phyloP scores from a whole-genome alignment of 2,888 invertebrate genomes.

The Apeira syringaria region DNA sequence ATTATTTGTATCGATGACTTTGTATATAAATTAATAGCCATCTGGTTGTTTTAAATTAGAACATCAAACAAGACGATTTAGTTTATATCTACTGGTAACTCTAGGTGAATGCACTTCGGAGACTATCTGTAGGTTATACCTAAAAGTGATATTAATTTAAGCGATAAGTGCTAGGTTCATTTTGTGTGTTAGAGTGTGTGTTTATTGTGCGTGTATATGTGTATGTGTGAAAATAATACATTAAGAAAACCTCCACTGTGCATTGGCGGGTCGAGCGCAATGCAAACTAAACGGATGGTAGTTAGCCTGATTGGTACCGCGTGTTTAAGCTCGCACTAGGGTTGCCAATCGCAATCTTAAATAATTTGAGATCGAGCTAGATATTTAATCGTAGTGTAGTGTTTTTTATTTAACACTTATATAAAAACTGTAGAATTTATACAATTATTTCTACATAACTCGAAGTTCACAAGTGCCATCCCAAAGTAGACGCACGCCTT shows the following conservation, averaged over 20 bases:
- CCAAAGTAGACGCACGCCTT: too few species aligned
- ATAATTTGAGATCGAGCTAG: too few species aligned
- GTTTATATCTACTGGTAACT: slow-evolving; percentile 34
- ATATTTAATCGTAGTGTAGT: too few species aligned
- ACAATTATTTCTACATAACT: too few species aligned
- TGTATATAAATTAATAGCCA: slow-evolving; percentile 33
- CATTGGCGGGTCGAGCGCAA: slow-evolving; percentile 38
- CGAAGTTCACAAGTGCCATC: too few species aligned
- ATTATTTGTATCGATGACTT: slow-evolving; percentile 25
- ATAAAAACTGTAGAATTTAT: too few species aligned
- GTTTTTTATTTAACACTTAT: too few species aligned
- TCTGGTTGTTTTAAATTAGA: slow-evolving; percentile 42
- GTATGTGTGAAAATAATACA: slow-evolving; percentile 26
- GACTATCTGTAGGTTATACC: slow-evolving; percentile 50
- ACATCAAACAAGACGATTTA: slow-evolving; percentile 37
- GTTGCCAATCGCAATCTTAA: too few species aligned
- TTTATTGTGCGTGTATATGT: slow-evolving; percentile 27
- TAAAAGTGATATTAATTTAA: slow-evolving; percentile 82
- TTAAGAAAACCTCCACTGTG: slow-evolving; percentile 18
- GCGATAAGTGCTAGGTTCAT: slow-evolving; percentile 70
- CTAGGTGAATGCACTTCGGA: slow-evolving; percentile 32
- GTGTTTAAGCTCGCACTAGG: too few species aligned
- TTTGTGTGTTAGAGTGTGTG: slow-evolving; percentile 69
- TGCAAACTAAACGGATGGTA: too few species aligned
- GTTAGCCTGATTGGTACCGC: too few species aligned